A percentile compares a stretch with the other conserved stretches of the same genome.
Conservation (phyloP, 2,888 invertebrate species). For the Pollenia griseotomentosa region DNA sequence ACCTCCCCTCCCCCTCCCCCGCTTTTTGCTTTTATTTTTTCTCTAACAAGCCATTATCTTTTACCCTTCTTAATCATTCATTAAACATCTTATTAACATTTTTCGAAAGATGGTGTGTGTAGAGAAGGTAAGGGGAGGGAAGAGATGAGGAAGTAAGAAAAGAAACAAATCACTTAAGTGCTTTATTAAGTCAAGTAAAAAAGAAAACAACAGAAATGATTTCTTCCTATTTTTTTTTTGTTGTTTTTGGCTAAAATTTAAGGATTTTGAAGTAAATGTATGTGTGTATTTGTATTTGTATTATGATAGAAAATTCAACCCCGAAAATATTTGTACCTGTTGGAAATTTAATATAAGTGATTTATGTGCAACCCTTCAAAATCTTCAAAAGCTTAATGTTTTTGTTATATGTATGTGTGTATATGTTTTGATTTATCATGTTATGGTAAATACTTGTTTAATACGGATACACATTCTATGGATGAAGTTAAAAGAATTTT, state of each 20-base stretch:
- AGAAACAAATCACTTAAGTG: slow-evolving; percentile 75
- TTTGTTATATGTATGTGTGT: slow-evolving; percentile 62
- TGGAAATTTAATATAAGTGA: slow-evolving; percentile 39
- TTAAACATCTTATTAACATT: slow-evolving; percentile 72
- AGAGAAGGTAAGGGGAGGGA: not conserved
- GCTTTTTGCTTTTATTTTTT: not conserved
- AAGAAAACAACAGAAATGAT: slow-evolving; percentile 47
- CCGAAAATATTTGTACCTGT: slow-evolving; percentile 48
- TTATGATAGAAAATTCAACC: slow-evolving; percentile 41
- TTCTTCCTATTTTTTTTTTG: slow-evolving; percentile 15
- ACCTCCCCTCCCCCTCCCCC: not conserved
- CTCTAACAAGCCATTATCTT: slow-evolving; percentile 46
- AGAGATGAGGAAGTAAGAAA: slow-evolving; percentile 19
- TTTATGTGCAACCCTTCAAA: slow-evolving; percentile 43
- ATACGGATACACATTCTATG: slow-evolving; percentile 74
- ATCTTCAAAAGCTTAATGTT: not conserved
- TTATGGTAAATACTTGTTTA: slow-evolving; percentile 78
- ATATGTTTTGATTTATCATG: slow-evolving; percentile 79
- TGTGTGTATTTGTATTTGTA: not conserved
- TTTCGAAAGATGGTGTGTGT: not conserved
- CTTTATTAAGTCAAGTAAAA: slow-evolving; percentile 72
- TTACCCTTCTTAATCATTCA: slow-evolving; percentile 70
- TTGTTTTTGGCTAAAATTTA: slow-evolving; percentile 3
- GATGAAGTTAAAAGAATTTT: slow-evolving; percentile 57
- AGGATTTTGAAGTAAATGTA: slow-evolving; percentile 25